These are phyloP conservation scores for Wiebesia pumilae DNA, from an alignment of 1,140 invertebrate genomes.

Conservation along the genomic window DNA sequence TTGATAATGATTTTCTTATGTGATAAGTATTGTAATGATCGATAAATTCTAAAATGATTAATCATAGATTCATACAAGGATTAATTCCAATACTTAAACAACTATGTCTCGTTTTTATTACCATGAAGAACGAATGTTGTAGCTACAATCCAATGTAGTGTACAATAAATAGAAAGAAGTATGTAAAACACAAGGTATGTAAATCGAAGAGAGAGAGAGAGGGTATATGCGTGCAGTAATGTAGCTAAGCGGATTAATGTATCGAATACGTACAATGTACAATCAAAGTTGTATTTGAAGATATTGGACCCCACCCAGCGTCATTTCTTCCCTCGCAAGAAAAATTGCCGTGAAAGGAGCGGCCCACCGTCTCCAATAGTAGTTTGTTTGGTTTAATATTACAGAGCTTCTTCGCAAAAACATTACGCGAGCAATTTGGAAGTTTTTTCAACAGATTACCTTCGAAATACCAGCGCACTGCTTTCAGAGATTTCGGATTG, in stretches of 20 bases:
- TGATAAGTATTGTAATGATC: too few species aligned
- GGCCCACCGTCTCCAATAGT: constrained; percentile 85
- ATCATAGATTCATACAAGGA: too few species aligned
- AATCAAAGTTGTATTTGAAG: constrained; percentile 82
- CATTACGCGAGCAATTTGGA: constrained; percentile 84
- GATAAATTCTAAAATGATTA: too few species aligned
- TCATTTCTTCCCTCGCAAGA: constrained; percentile 90
- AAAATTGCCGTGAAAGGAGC: constrained; percentile 93
- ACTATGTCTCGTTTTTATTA: not conserved
- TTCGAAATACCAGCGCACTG: constrained; percentile 89
- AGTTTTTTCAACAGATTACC: constrained; percentile 88
- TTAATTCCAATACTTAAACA: not conserved
- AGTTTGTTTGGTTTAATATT: constrained; percentile 90
- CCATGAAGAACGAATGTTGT: not conserved
- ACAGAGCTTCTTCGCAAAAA: constrained; percentile 77
- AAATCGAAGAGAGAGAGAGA: not conserved
- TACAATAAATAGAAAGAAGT: not conserved
- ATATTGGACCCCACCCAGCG: constrained; percentile 88
- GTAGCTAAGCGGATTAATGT: not conserved
- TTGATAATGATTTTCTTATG: too few species aligned
- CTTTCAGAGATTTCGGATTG: constrained; percentile 80
- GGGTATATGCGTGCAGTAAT: not conserved
- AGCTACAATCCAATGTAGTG: not conserved
- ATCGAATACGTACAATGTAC: constrained; percentile 80
- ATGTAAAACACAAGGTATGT: not conserved